These are phyloP conservation scores for Drosophila mayaguana DNA, from an alignment of 2,888 invertebrate species.

Conservation along the genomic window DNA sequence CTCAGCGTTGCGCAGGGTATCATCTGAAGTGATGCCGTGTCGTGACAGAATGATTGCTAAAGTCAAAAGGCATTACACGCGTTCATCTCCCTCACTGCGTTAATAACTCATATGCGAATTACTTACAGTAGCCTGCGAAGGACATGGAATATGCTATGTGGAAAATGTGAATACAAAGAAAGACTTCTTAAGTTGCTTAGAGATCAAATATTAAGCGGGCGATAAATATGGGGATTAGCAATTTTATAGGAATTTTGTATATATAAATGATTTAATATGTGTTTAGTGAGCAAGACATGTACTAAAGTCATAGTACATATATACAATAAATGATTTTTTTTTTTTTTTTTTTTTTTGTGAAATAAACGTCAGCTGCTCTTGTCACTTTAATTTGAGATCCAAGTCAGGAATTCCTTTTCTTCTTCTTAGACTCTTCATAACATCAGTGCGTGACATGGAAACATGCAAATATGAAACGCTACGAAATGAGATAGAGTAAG, in stretches of 20 bases:
- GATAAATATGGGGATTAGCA: no score
- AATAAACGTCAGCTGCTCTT: conserved; percentile 49
- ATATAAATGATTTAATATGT: background rate
- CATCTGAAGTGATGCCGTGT: conserved; percentile 22
- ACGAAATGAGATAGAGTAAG: conserved; percentile 12
- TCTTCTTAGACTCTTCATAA: conserved; percentile 35
- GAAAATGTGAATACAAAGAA: background rate
- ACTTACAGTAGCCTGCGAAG: conserved; percentile 11
- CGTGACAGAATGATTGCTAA: conserved; percentile 41
- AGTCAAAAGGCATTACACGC: conserved; percentile 52
- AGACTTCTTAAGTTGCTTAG: background rate
- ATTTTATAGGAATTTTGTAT: no score
- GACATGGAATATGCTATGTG: background rate
- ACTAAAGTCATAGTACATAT: background rate
- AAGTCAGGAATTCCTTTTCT: conserved; percentile 24
- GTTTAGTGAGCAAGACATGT: background rate
- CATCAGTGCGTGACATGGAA: conserved; percentile 44
- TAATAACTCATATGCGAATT: conserved; percentile 34
- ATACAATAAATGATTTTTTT: background rate
- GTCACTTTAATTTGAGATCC: conserved; percentile 52
- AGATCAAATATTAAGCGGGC: background rate
- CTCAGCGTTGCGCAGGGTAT: conserved; percentile 32
- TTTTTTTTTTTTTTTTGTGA: no score
- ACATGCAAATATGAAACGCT: conserved; percentile 58
- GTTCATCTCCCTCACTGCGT: conserved; percentile 28